phyloP scores from a whole-genome alignment of 2,888 invertebrate species.

The Craniophora ligustri region DNA sequence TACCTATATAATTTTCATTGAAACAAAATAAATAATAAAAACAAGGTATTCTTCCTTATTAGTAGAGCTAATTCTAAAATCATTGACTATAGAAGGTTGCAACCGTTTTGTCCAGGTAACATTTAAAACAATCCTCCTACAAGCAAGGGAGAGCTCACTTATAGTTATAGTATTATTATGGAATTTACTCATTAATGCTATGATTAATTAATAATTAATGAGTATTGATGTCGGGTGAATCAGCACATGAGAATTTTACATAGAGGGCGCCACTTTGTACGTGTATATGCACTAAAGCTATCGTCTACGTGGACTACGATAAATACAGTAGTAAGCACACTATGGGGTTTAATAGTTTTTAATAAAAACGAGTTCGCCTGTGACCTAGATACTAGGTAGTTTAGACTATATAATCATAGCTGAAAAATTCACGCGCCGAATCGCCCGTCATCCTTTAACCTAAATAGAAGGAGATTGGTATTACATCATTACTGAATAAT shows the following conservation, averaged over 20 bases:
- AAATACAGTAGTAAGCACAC: constrained; percentile 43
- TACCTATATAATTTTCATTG: constrained; percentile 87
- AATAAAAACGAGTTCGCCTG: constrained; percentile 26
- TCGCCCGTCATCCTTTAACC: constrained; percentile 75
- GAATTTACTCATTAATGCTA: constrained; percentile 86
- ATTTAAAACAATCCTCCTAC: constrained; percentile 82
- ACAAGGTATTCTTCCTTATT: constrained; percentile 85
- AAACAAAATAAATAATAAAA: constrained; percentile 89
- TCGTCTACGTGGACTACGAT: constrained; percentile 43
- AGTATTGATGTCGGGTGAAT: constrained; percentile 74
- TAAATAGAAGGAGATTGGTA: constrained; percentile 81
- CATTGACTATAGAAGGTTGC: constrained; percentile 85
- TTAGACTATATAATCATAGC: constrained; percentile 31
- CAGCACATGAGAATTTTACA: constrained; percentile 54
- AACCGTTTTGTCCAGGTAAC: constrained; percentile 83
- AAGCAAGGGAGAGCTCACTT: constrained; percentile 86
- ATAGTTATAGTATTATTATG: constrained; percentile 84
- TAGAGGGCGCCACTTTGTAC: constrained; percentile 25
- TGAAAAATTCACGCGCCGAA: constrained; percentile 59
- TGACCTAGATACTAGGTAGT: constrained; percentile 51
- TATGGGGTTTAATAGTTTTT: constrained; percentile 23
- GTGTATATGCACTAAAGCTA: constrained; percentile 49
- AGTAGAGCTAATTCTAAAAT: constrained; percentile 83
- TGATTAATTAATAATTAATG: constrained; percentile 84
- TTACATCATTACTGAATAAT: constrained; percentile 79